These are phyloP conservation scores for Argyra leucocephala DNA, from an alignment of 2,888 invertebrate genomes.

Conservation along the genomic window DNA sequence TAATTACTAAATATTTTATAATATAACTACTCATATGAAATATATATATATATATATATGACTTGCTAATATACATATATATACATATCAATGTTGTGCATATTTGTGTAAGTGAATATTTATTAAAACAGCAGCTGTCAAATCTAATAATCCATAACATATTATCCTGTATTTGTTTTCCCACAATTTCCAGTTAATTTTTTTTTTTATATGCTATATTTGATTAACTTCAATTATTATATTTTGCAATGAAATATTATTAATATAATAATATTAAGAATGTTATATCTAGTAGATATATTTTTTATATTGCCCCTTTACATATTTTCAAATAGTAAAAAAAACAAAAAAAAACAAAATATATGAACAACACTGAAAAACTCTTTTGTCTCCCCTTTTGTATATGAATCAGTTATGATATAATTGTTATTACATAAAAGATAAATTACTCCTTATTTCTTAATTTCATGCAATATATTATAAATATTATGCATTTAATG, in stretches of 20 bases:
- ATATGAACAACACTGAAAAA: no score
- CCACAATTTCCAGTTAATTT: not conserved
- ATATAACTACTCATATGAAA: not conserved
- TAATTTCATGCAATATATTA: not conserved
- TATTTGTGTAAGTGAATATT: not conserved
- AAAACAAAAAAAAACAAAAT: no score
- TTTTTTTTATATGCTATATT: not conserved
- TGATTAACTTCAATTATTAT: conserved; percentile 1
- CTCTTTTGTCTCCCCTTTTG: no score
- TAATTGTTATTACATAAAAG: not conserved
- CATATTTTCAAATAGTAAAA: no score
- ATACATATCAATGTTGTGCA: not conserved
- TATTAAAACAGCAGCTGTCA: not conserved
- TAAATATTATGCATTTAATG: not conserved
- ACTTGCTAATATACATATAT: no score
- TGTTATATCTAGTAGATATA: no score
- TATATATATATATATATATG: not conserved
- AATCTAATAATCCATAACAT: not conserved
- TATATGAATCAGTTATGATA: not conserved
- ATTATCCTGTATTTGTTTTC: not conserved
- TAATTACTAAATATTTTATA: not conserved
- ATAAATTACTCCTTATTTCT: not conserved
- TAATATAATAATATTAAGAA: no score
- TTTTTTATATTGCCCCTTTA: no score
- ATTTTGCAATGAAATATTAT: not conserved